Evolutionary conservation across 2,888 invertebrate species (phyloP).

Genomic region (Cataglyphis albicans): DNA sequence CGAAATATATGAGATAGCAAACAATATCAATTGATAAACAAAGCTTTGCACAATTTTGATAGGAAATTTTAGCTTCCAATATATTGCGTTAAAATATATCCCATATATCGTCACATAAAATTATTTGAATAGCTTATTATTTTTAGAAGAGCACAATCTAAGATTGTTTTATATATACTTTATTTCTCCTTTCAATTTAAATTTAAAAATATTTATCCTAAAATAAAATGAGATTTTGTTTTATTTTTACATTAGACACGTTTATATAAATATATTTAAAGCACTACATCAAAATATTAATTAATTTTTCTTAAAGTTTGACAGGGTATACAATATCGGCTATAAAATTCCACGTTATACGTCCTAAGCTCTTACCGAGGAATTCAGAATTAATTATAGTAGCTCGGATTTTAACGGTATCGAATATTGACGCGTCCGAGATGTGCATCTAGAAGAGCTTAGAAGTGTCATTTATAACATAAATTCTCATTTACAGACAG

Average conservation of each 20-base stretch:
- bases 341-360: constrained; percentile 5
- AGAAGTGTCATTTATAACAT: constrained; percentile 22
- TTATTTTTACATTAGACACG: background rate
- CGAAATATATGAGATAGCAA: background rate
- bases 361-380: background rate
- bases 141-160: background rate
- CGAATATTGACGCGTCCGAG: background rate
- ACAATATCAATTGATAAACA: constrained; percentile 5
- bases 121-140: background rate
- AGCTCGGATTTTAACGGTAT: constrained; percentile 28
- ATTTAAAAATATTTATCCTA: background rate
- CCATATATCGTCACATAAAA: background rate
- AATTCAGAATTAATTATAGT: constrained; percentile 27
- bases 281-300: background rate
- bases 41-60: background rate
- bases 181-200: background rate
- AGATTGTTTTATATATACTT: background rate
- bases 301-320: background rate
- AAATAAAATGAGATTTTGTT: background rate
- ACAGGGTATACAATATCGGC: background rate
- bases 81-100: background rate
- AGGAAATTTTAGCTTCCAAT: background rate
- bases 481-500: constrained; percentile 25
- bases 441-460: background rate
- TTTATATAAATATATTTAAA: background rate